Conservation (phyloP, 2,888 invertebrate species). For the Hylaea fasciaria region DNA sequence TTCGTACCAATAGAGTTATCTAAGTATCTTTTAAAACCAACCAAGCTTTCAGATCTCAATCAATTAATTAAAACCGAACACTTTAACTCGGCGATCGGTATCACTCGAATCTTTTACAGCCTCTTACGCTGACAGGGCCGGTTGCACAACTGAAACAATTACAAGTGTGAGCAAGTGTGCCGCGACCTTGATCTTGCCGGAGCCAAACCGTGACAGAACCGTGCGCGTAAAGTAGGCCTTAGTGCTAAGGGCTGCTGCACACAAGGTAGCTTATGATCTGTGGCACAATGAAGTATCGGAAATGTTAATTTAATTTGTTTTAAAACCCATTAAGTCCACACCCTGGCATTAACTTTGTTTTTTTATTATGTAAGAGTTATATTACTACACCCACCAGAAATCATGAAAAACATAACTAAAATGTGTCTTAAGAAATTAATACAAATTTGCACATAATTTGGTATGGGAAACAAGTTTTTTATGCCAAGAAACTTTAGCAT, state of each 20-base stretch:
- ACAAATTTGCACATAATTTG: no score
- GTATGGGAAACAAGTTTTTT: no score
- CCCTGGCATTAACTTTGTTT: no score
- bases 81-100: constrained; percentile 12
- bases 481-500: no score
- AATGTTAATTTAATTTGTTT: no score
- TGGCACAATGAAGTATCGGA: no score
- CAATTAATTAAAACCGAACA: constrained; percentile 18
- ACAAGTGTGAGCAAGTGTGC: constrained; percentile 39
- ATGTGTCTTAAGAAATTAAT: no score
- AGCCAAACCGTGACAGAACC: constrained; percentile 34
- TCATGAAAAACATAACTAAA: no score
- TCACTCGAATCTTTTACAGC: constrained; percentile 13
- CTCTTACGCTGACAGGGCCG: background rate
- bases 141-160: constrained; percentile 35
- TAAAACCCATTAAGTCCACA: no score
- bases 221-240: constrained; percentile 24
- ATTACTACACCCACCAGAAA: no score
- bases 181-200: constrained; percentile 63
- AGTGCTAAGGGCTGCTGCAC: constrained; percentile 12
- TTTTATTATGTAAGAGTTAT: no score
- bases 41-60: constrained; percentile 15
- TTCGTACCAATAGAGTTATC: background rate
- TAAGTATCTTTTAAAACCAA: no score
- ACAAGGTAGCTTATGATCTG: background rate